These are phyloP conservation scores for Nothoprocta pentlandii DNA, from an alignment of 2,113 vertebrate genomes.

Conservation along the genomic window DNA sequence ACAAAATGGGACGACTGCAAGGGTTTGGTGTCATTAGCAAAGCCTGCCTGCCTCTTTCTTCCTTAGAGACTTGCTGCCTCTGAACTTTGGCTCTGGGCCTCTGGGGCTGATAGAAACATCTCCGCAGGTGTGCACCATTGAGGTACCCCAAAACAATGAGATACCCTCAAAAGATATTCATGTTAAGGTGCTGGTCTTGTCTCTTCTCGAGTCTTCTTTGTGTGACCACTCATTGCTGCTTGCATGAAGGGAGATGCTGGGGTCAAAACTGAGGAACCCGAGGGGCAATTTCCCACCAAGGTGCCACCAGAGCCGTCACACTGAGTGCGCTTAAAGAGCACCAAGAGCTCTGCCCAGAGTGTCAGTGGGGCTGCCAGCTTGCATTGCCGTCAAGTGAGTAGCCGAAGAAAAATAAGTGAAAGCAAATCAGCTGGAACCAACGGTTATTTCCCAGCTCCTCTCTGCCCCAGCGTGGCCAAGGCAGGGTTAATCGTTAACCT, in stretches of 20 bases:
- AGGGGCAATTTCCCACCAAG: not conserved
- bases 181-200: not conserved
- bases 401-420: not conserved
- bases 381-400: not conserved
- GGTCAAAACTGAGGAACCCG: not conserved
- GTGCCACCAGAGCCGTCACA: not conserved
- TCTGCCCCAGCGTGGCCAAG: not conserved
- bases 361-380: not conserved
- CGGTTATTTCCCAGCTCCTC: not conserved
- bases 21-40: not conserved
- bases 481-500: not conserved
- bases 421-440: not conserved
- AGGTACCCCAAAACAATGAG: not conserved
- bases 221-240: not conserved
- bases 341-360: not conserved
- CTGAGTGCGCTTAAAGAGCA: fast-evolving
- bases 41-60: not conserved
- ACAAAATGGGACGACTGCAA: not conserved
- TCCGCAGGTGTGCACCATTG: no score
- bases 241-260: not conserved
- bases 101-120: not conserved
- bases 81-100: not conserved
- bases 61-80: not conserved
- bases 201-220: not conserved
- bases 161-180: not conserved